Evolutionary conservation across 2,888 invertebrate genomes (phyloP).

Genomic region (Pristionchus maxplancki): DNA sequence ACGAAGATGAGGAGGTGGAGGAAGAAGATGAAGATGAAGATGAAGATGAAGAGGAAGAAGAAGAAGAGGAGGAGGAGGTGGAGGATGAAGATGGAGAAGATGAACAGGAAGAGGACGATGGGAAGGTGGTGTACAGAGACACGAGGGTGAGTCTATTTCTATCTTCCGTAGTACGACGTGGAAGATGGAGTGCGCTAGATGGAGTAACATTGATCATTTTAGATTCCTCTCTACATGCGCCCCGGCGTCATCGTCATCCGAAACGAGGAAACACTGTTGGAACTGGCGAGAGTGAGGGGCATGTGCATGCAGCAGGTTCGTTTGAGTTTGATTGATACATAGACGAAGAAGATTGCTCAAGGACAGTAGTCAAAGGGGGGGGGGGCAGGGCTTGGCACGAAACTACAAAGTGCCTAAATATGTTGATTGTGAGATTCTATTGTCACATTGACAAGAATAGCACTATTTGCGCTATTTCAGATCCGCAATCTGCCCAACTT

Average conservation of each 20-base stretch:
- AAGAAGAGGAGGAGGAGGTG: not conserved
- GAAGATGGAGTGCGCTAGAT: too few relatives aligned
- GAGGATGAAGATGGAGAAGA: not conserved
- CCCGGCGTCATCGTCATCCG: not conserved
- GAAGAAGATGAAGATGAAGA: not conserved
- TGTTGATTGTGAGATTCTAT: too few relatives aligned
- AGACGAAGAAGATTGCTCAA: too few relatives aligned
- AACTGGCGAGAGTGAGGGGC: not conserved
- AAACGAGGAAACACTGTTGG: not conserved
- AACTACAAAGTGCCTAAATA: too few relatives aligned
- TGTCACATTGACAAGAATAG: too few relatives aligned
- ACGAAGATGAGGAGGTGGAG: not conserved
- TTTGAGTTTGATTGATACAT: too few relatives aligned
- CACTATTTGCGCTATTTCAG: too few relatives aligned
- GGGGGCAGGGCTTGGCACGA: too few relatives aligned
- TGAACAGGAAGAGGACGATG: not conserved
- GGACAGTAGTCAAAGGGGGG: too few relatives aligned
- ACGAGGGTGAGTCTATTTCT: not conserved
- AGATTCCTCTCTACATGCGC: not conserved
- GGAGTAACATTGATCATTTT: not conserved
- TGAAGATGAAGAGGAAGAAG: not conserved
- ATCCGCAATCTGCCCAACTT: not conserved
- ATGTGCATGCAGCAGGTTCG: not conserved
- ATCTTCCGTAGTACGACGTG: not conserved
- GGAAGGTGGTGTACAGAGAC: not conserved